Conservation (phyloP, 2,797 vertebrate genomes). For the Lepus oiostolus region DNA sequence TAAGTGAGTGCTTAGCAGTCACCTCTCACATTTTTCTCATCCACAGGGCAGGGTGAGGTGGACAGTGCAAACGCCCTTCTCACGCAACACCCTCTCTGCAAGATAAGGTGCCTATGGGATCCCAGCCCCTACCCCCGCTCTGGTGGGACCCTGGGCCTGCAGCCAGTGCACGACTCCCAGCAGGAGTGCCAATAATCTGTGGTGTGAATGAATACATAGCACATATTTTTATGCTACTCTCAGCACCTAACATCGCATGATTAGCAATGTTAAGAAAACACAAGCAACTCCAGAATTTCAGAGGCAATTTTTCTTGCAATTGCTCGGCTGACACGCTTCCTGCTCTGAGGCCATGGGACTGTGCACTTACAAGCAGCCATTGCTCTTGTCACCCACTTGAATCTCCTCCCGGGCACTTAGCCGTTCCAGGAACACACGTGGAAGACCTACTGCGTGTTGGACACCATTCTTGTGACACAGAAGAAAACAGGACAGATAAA, state of each 20-base stretch:
- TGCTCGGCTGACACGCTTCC: not conserved
- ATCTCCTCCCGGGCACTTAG: not conserved
- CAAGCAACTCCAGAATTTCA: not conserved
- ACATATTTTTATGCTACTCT: not conserved
- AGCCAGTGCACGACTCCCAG: not conserved
- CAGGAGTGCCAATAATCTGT: not conserved
- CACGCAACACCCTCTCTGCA: too few relatives aligned
- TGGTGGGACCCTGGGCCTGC: not conserved
- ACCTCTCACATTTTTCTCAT: not conserved
- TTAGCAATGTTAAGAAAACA: not conserved
- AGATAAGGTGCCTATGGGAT: too few relatives aligned
- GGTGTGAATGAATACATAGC: not conserved
- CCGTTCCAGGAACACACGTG: not conserved
- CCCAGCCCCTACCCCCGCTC: too few relatives aligned
- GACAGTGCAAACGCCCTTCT: not conserved
- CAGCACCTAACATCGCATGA: not conserved
- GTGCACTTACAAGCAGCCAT: not conserved
- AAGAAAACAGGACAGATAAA: not conserved
- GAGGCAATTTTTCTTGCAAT: not conserved
- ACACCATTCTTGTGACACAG: not conserved
- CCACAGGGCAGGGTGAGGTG: not conserved
- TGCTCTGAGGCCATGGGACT: not conserved
- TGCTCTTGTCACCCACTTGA: not conserved
- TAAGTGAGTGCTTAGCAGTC: not conserved
- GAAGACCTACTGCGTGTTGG: not conserved